Percentiles rank a stretch among this genome's conserved stretches.
Conservation (phyloP, 23 tunicate genomes). For the Trididemnum nubilum region DNA sequence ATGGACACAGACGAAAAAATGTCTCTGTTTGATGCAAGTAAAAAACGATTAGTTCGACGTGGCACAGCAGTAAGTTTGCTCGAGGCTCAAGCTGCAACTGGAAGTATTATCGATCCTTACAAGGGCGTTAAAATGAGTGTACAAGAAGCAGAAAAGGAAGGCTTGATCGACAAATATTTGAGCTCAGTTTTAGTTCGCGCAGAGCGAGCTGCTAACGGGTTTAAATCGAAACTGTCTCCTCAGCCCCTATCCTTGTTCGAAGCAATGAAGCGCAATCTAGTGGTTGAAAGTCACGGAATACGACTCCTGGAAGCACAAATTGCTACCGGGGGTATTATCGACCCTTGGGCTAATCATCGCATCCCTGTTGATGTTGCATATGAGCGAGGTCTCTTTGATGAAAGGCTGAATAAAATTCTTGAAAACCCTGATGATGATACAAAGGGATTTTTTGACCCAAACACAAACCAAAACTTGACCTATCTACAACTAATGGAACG, state of each 20-base stretch:
- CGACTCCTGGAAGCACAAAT: slow-evolving; percentile 86
- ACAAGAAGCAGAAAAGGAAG: slow-evolving; percentile 52
- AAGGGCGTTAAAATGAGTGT: slow-evolving; percentile 71
- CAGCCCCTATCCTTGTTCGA: slow-evolving; percentile 76
- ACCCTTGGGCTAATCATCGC: slow-evolving; percentile 90
- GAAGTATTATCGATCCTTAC: slow-evolving; percentile 77
- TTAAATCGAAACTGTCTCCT: slow-evolving; percentile 39
- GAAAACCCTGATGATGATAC: slow-evolving; percentile 95
- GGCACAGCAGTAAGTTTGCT: slow-evolving; percentile 82
- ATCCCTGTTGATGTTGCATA: slow-evolving; percentile 93
- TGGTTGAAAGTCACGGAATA: slow-evolving; percentile 85
- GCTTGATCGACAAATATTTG: slow-evolving; percentile 62
- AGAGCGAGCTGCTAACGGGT: slow-evolving; percentile 77
- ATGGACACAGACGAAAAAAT: slow-evolving; percentile 78
- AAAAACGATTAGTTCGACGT: slow-evolving; percentile 66
- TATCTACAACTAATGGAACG: slow-evolving; percentile 80
- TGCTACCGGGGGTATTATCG: slow-evolving; percentile 97
- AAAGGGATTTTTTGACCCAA: slow-evolving; percentile 96
- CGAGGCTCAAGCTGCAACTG: slow-evolving; percentile 96
- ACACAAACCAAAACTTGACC: slow-evolving; percentile 93
- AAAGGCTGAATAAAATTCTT: slow-evolving; percentile 70
- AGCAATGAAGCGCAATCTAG: slow-evolving; percentile 78
- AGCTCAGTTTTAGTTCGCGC: slow-evolving; percentile 60
- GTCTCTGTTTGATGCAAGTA: slow-evolving; percentile 83
- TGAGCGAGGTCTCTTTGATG: slow-evolving; percentile 87